Base-by-base conservation (phyloP, 2,797 vertebrate genomes). In the Gouania willdenowi region DNA sequence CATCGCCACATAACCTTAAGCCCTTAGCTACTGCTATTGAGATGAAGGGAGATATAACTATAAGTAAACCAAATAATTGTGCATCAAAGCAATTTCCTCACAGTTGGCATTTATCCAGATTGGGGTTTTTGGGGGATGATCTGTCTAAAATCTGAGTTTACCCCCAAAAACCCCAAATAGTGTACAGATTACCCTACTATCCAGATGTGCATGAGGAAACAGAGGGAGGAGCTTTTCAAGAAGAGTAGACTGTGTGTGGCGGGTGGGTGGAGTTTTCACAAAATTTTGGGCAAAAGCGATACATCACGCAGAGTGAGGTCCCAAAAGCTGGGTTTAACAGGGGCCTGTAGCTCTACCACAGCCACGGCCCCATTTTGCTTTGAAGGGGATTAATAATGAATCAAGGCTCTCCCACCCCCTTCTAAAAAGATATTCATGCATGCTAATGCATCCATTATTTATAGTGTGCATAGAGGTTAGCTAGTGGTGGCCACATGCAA, bases 391-490 rank as follows among this genome's bases (percentile, higher is more conserved):
- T 90, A 89, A 89, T 89, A 91, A 89, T 89, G 77, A 88, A 90
- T 89, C 82, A 88, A 72, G 62, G 74, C 67, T 68, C 71, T 49
- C 77, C 67, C 60, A 30, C 74, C 59, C 59, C 62, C 67, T 39
- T 61, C 63, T 54, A 83, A 88, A 89, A 88, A 83, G 69, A 89
- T 83, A 87, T 85, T 81, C 86, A 87, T 81, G 86, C 85, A 86
- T 88, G 81, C 82, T 88, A 87, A 89, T 88, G 83, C 75, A 87
- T 90, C 73, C 79, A 88, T 91, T 90, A 91, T 91, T 90, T 88
- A 89, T 87, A 71, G 65, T 74, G 70, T 70, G 76, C 79, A 75
- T 56, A 53, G 55, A 76, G 73, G 77, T 61, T 78, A 57, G 68
- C 71, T 77, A 68, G 71, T 69, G 62, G 59, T 79, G 71, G 77